A percentile compares a stretch with the other conserved stretches of the same genome.
phyloP scores from a whole-genome alignment of 2,113 vertebrate genomes.

The Campylorhamphus procurvoides region DNA sequence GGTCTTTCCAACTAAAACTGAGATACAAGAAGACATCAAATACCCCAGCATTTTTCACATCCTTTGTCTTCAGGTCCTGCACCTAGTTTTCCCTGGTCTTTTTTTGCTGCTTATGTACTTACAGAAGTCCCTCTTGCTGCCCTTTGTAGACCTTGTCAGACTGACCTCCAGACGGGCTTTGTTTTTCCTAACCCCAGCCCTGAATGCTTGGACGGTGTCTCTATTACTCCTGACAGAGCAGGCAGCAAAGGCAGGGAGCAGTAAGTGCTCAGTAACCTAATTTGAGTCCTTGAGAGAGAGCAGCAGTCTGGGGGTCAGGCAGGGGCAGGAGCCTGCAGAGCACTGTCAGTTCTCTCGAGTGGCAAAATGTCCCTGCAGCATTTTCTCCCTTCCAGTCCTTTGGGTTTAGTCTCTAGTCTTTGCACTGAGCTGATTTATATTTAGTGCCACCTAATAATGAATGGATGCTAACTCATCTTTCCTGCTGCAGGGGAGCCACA shows the following conservation, averaged over 20 bases:
- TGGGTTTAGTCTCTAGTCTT: neutral
- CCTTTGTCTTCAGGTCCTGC: neutral
- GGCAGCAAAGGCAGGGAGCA: neutral
- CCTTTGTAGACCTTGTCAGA: neutral
- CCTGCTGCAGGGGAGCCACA: neutral
- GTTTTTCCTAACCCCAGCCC: neutral
- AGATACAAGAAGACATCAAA: neutral
- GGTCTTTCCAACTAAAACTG: neutral
- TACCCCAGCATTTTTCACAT: neutral
- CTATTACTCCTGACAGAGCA: neutral
- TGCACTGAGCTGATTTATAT: neutral
- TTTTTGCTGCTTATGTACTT: neutral
- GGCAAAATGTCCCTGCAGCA: fast-evolving
- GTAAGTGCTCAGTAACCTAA: neutral
- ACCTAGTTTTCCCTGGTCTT: neutral
- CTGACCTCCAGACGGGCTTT: neutral
- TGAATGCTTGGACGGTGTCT: neutral
- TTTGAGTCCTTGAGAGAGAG: neutral
- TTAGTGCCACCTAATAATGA: neutral
- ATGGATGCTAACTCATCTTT: neutral
- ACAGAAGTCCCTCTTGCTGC: neutral
- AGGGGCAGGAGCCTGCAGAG: neutral
- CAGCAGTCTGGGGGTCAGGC: neutral
- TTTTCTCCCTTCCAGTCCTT: neutral
- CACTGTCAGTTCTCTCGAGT: fast-evolving